Base-by-base conservation (phyloP, 2,888 invertebrate genomes). In the Epinotia demarniana region DNA sequence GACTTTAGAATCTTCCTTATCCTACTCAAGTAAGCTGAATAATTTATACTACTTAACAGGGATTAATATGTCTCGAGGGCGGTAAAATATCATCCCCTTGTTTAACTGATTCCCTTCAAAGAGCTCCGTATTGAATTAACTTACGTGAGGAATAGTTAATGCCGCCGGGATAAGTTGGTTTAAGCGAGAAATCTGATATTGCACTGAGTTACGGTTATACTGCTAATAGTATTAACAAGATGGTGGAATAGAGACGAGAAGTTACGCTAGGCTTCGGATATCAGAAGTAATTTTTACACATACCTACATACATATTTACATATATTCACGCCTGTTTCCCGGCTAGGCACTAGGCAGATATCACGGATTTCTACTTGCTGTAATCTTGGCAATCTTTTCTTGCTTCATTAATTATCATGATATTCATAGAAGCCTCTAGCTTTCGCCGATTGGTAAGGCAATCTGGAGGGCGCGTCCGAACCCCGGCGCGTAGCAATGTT, bases 1-100 rank as follows among this genome's bases (percentile, higher is more conserved):
- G 27, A 13, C 66, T 66, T 27, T 58, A 58, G 46, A 49, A 76
- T 49, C n/a, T 60, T 69, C 60, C 71, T 79, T 73, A 72, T 76
- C 46, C 61, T 58, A 66, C 77, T 76, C 39, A 76, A 80, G 82
- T 82, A 81, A 84, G 82, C 85, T 90, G 89, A 91, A 92, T 92
- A 88, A 92, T 90, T 90, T 86, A 91, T 89, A 81, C 84, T 86
- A 84, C 87, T 89, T 90, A 89, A 90, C 88, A 85, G 87, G 89
- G 88, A 89, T 91, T 91, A 91, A 90, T 89, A 87, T 83, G 85
- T 86, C 85, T 80, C 81, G 85, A 82, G 84, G 86, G 84, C 82
- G 84, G 85, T 89, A 85, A 84, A 89, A 87, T 85, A 88, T 86
- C 86, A 87, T 86, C 85, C 80, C 76, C 76, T 76, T 80, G 81